Conservation (phyloP, 1,140 invertebrate species). For the Danaus melanippus region DNA sequence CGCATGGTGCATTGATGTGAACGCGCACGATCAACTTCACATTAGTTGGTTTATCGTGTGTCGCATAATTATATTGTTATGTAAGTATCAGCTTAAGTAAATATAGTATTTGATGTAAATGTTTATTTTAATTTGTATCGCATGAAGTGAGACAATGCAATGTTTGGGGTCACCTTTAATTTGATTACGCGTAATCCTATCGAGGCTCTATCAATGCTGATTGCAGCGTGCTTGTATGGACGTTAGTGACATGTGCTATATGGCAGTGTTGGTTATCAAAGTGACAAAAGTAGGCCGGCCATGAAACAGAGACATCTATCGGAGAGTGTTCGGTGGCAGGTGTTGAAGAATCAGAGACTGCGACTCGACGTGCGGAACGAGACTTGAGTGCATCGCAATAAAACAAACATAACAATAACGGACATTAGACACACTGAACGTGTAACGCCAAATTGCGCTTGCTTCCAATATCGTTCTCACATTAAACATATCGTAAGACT, state of each 20-base stretch:
- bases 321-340: slow-evolving; percentile 57
- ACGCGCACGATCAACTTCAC: no score
- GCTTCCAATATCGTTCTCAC: slow-evolving; percentile 63
- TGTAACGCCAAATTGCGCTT: slow-evolving; percentile 64
- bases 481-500: slow-evolving; percentile 64
- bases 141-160: slow-evolving; percentile 33
- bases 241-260: slow-evolving; percentile 31
- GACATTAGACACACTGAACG: slow-evolving; percentile 23
- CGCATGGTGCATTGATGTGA: no score
- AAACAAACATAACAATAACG: slow-evolving; percentile 22
- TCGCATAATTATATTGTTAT: slow-evolving; percentile 6
- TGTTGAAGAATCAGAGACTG: slow-evolving; percentile 64
- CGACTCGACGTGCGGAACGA: slow-evolving; percentile 64
- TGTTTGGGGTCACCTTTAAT: slow-evolving; percentile 35
- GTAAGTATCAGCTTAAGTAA: slow-evolving; percentile 25
- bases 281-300: slow-evolving; percentile 64
- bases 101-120: slow-evolving; percentile 29
- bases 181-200: slow-evolving; percentile 25
- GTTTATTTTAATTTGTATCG: slow-evolving; percentile 26
- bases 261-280: slow-evolving; percentile 49
- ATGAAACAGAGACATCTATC: slow-evolving; percentile 60
- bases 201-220: slow-evolving; percentile 12
- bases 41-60: slow-evolving; percentile 1
- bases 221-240: slow-evolving; percentile 16
- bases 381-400: slow-evolving; percentile 44